Evolutionary conservation across 2,113 vertebrate genomes (phyloP).

Genomic region (Danionella cerebrum): DNA sequence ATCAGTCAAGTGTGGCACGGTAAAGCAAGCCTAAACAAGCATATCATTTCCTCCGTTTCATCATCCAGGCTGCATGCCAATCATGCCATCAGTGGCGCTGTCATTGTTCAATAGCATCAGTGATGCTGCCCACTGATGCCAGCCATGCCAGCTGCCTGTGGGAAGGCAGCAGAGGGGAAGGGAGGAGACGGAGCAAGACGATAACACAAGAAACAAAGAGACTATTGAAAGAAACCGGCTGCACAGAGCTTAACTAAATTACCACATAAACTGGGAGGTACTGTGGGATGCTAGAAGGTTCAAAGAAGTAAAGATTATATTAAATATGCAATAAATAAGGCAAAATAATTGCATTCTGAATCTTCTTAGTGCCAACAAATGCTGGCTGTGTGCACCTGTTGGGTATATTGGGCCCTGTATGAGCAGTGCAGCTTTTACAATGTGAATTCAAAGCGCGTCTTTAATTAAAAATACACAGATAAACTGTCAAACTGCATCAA

Average conservation of each 20-base stretch:
- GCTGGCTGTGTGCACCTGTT: conserved; percentile 30
- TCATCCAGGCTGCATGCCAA: conserved; percentile 26
- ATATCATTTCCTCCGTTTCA: conserved; percentile 17
- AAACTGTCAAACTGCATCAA: conserved; percentile 3
- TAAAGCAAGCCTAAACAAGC: conserved; percentile 26
- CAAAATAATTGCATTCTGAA: neutral
- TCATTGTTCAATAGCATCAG: conserved; percentile 37
- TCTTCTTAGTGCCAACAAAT: conserved; percentile 1
- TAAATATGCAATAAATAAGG: neutral
- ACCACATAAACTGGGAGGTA: neutral
- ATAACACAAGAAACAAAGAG: neutral
- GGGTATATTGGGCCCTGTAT: conserved; percentile 1
- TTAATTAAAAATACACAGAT: neutral
- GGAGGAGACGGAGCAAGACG: neutral
- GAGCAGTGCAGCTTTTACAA: neutral
- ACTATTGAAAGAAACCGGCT: neutral
- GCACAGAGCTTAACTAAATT: neutral
- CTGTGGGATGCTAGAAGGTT: neutral
- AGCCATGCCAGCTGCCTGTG: conserved; percentile 39
- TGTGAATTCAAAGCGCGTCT: conserved; percentile 12
- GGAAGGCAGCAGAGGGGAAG: conserved; percentile 3
- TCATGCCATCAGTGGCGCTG: conserved; percentile 30
- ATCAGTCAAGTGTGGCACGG: conserved; percentile 5
- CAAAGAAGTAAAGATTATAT: neutral
- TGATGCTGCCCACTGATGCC: conserved; percentile 35